Conservation (phyloP, 2,888 invertebrate genomes). For the Plebejus argus region DNA sequence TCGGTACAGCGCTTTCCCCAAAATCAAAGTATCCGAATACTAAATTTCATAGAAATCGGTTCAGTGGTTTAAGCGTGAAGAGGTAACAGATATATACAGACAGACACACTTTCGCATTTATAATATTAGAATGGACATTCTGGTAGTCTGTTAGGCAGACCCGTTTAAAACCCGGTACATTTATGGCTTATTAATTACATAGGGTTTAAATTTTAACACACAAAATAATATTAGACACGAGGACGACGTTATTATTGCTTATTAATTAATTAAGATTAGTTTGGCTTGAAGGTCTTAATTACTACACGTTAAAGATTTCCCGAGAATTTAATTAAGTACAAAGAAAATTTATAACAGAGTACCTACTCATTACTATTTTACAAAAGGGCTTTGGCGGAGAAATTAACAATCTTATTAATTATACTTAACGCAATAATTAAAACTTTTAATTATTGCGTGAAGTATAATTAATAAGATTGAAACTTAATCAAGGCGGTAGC, state of each 20-base stretch:
- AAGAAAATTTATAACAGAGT: conserved; percentile 23
- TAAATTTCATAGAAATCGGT: no score
- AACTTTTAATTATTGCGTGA: conserved; percentile 25
- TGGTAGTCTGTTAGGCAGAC: no score
- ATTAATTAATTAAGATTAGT: background rate
- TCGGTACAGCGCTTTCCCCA: no score
- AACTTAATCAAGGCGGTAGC: conserved; percentile 9
- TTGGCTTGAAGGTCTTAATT: background rate
- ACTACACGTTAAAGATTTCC: background rate
- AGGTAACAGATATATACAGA: no score
- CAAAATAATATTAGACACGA: background rate
- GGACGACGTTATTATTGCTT: background rate
- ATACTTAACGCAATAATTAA: conserved; percentile 28
- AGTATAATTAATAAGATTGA: conserved; percentile 28
- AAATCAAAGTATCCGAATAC: no score
- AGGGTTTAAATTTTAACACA: no score
- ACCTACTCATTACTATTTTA: background rate
- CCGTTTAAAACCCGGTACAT: no score
- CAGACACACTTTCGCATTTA: no score
- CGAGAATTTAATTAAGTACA: conserved; percentile 20
- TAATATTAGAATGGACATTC: no score
- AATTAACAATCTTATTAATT: conserved; percentile 29
- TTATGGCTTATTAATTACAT: no score
- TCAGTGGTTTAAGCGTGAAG: no score
- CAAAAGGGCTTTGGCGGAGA: background rate